A percentile compares a stretch with the other conserved stretches of the same genome.
Evolutionary conservation across 35 echinoderm and acorn worm species (phyloP).

Genomic region (Anneissia japonica): DNA sequence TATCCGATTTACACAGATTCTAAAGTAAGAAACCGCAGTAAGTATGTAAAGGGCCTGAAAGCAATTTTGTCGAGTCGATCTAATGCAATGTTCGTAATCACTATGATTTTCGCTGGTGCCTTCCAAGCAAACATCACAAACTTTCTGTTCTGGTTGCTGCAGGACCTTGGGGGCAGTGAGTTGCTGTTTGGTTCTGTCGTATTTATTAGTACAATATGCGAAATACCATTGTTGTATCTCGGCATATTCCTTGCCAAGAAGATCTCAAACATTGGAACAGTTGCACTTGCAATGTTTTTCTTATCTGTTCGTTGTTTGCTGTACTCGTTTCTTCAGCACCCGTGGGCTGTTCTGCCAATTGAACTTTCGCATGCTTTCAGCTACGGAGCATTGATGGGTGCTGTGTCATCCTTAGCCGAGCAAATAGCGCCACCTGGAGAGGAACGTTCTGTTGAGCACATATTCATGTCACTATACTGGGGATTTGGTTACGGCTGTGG

Average conservation of each 20-base stretch:
- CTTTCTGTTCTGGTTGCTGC: conserved; percentile 70
- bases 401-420: conserved; percentile 31
- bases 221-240: conserved; percentile 49
- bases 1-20: conserved; percentile 32
- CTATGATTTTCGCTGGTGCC: conserved; percentile 33
- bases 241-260: conserved; percentile 26
- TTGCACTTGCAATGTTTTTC: conserved; percentile 25
- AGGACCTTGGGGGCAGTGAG: conserved; percentile 49
- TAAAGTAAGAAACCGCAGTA: conserved; percentile 9
- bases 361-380: conserved; percentile 45
- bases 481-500: conserved; percentile 40
- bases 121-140: conserved; percentile 32
- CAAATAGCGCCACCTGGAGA: conserved; percentile 62
- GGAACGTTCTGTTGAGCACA: conserved; percentile 20
- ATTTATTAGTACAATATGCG: conserved; percentile 17
- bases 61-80: conserved; percentile 31
- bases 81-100: conserved; percentile 29
- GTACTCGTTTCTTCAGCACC: conserved; percentile 53
- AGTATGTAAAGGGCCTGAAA: conserved; percentile 38
- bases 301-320: conserved; percentile 29
- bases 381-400: conserved; percentile 27
- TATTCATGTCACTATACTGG: conserved; percentile 43
- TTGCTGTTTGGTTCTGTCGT: conserved; percentile 39
- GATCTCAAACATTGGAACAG: conserved; percentile 27
- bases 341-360: conserved; percentile 68